Conservation (phyloP, 2,888 invertebrate species). For the Caenorhabditis becei region DNA sequence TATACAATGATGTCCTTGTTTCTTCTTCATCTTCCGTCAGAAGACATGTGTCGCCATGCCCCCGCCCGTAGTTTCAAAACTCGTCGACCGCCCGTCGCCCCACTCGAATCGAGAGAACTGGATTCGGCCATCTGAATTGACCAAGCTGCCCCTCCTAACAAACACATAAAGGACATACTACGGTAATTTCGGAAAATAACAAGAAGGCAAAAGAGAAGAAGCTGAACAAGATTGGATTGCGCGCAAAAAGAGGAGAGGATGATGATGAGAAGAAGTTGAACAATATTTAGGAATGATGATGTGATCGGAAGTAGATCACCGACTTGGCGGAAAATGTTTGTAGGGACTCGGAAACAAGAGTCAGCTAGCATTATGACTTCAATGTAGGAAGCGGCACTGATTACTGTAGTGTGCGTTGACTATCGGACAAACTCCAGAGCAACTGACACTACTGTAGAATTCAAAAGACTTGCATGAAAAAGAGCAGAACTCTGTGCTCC, state of each 20-base stretch:
- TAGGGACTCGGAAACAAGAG: background rate
- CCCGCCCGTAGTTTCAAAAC: constrained; percentile 48
- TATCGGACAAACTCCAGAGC: too few species aligned
- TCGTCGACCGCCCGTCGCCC: constrained; percentile 27
- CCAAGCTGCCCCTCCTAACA: constrained; percentile 43
- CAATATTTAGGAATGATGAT: constrained; percentile 5
- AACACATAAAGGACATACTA: constrained; percentile 61
- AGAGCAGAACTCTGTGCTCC: too few species aligned
- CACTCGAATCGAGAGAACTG: constrained; percentile 58
- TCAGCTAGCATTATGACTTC: too few species aligned
- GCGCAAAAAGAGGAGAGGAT: constrained; percentile 8
- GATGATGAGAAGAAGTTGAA: constrained; percentile 5
- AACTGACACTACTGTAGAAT: too few species aligned
- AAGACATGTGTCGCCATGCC: constrained; percentile 23
- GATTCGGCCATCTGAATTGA: constrained; percentile 38
- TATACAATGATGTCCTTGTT: constrained; percentile 53
- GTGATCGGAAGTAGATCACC: background rate
- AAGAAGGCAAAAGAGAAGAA: constrained; percentile 35
- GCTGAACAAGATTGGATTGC: constrained; percentile 43
- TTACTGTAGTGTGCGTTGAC: too few species aligned
- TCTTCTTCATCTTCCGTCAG: too few species aligned
- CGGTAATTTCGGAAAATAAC: constrained; percentile 61
- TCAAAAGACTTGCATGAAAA: too few species aligned
- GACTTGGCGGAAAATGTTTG: background rate
- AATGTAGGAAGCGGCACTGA: too few species aligned